Percentiles rank a stretch among this genome's conserved stretches.
Conservation (phyloP, 2,888 invertebrate species). For the Campaea margaritaria region DNA sequence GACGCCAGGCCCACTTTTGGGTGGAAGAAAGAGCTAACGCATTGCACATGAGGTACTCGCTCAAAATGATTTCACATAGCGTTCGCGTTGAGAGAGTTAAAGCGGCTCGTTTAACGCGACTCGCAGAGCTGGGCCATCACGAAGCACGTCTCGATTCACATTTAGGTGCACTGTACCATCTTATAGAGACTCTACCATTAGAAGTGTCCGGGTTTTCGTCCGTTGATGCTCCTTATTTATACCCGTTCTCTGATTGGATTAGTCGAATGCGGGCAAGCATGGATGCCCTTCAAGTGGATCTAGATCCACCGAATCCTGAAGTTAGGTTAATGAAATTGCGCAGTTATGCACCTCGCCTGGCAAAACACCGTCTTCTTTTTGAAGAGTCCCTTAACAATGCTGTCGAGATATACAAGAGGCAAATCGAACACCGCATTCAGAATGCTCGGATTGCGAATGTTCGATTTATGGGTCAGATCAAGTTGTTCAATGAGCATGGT, state of each 20-base stretch:
- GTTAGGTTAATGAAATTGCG: slow-evolving; percentile 63
- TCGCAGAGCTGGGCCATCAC: slow-evolving; percentile 63
- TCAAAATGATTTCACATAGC: slow-evolving; percentile 68
- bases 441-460: slow-evolving; percentile 69
- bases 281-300: slow-evolving; percentile 43
- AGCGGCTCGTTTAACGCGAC: slow-evolving; percentile 57
- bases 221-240: slow-evolving; percentile 58
- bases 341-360: slow-evolving; percentile 66
- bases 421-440: slow-evolving; percentile 62
- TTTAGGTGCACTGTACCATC: slow-evolving; percentile 58
- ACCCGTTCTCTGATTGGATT: slow-evolving; percentile 64
- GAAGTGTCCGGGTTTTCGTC: slow-evolving; percentile 57
- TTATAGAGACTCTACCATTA: slow-evolving; percentile 55
- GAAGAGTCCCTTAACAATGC: slow-evolving; percentile 61
- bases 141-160: slow-evolving; percentile 66
- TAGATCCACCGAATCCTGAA: slow-evolving; percentile 55
- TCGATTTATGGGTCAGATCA: slow-evolving; percentile 62
- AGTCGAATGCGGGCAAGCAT: slow-evolving; percentile 54
- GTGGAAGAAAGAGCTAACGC: slow-evolving; percentile 59
- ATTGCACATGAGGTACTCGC: slow-evolving; percentile 64
- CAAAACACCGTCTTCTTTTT: slow-evolving; percentile 59
- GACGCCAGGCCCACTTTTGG: slow-evolving; percentile 63
- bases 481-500: slow-evolving; percentile 67
- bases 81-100: slow-evolving; percentile 67
- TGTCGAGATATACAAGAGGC: slow-evolving; percentile 51